phyloP scores from a whole-genome alignment of 2,888 invertebrate genomes.

The Cryptocephalus primarius region DNA sequence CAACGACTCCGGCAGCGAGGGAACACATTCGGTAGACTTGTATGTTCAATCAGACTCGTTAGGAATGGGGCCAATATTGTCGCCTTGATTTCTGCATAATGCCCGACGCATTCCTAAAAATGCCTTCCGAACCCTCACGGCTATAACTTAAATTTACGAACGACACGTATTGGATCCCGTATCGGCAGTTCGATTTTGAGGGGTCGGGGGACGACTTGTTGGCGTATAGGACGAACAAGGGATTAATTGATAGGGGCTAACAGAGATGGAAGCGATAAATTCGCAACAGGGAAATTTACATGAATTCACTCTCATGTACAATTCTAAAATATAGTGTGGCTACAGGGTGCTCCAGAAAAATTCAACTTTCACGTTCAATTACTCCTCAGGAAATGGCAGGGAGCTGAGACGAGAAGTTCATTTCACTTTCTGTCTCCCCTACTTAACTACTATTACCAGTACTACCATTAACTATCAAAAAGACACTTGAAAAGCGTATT shows the following conservation, averaged over 20 bases:
- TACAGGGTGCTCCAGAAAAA: too few species aligned
- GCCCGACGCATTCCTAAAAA: conserved; percentile 14
- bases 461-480: too few species aligned
- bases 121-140: conserved; percentile 7
- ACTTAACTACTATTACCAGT: too few species aligned
- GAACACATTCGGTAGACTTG: conserved; percentile 21
- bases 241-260: conserved; percentile 3
- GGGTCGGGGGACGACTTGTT: too few species aligned
- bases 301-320: too few species aligned
- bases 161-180: conserved; percentile 11
- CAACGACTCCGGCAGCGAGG: conserved; percentile 13
- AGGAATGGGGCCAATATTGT: conserved; percentile 25
- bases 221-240: conserved; percentile 1
- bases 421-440: too few species aligned
- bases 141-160: conserved; percentile 7
- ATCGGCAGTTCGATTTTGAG: too few species aligned
- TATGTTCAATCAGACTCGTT: conserved; percentile 28
- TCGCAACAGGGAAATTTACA: background rate
- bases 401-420: too few species aligned
- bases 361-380: too few species aligned
- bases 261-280: conserved; percentile 2
- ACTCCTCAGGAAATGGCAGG: too few species aligned
- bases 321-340: too few species aligned
- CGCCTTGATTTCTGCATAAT: conserved; percentile 24
- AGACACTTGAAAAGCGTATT: too few species aligned